Percentiles rank a stretch among this genome's conserved stretches.
Conservation (phyloP, 2,888 invertebrate species). For the Agonopterix arenella region DNA sequence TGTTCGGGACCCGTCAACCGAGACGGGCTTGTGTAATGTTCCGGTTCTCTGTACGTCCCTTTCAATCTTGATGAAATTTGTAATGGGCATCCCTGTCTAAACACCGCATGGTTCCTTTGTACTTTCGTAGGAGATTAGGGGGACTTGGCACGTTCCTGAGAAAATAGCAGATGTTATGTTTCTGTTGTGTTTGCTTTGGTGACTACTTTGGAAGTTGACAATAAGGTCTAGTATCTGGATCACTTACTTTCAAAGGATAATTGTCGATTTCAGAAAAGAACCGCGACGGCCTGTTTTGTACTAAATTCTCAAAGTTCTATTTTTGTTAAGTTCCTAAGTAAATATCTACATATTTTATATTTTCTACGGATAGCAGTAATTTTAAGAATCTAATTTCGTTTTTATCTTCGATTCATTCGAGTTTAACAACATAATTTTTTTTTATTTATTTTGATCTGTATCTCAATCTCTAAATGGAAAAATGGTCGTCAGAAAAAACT, state of each 20-base stretch:
- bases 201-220: conserved; percentile 46
- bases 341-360: no score
- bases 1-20: conserved; percentile 70
- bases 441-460: no score
- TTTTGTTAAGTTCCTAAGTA: no score
- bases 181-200: conserved; percentile 43
- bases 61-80: conserved; percentile 15
- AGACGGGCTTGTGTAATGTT: conserved; percentile 68
- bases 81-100: conserved; percentile 30
- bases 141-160: conserved; percentile 70
- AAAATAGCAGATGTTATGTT: conserved; percentile 70
- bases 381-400: no score
- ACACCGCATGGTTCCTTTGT: conserved; percentile 58
- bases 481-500: no score
- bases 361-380: no score
- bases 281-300: no score
- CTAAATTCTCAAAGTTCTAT: no score
- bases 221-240: conserved; percentile 27
- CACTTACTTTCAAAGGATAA: conserved; percentile 32
- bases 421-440: no score
- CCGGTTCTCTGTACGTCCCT: conserved; percentile 42
- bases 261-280: conserved; percentile 12
- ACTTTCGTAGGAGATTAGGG: conserved; percentile 60
- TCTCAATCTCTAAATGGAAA: no score
- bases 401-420: no score